A percentile compares a stretch with the other conserved stretches of the same genome.
These are phyloP conservation scores for Charanyca ferruginea DNA, from an alignment of 2,888 invertebrate genomes.

Conservation along the genomic window DNA sequence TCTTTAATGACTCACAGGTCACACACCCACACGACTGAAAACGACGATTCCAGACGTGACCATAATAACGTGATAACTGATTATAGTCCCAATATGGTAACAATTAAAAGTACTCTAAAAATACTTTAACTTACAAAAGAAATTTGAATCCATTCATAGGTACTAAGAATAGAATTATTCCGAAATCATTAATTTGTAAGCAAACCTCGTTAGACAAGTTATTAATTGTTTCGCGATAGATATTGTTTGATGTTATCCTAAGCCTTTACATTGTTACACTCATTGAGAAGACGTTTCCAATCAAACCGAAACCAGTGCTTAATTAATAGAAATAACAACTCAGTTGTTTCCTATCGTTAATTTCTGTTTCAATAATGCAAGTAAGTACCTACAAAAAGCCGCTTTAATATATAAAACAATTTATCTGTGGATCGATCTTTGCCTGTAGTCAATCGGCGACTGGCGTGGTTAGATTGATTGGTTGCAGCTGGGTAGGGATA, in stretches of 20 bases:
- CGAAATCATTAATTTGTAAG: slow-evolving; percentile 35
- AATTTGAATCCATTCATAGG: neutral
- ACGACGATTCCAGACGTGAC: neutral
- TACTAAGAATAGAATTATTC: slow-evolving; percentile 9
- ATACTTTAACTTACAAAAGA: slow-evolving; percentile 8
- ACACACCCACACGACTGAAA: no score
- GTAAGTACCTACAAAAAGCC: neutral
- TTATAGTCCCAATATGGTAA: neutral
- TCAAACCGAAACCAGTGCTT: slow-evolving; percentile 38
- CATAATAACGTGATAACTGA: neutral
- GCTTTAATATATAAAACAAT: neutral
- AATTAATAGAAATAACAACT: slow-evolving; percentile 50
- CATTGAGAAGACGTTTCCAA: slow-evolving; percentile 45
- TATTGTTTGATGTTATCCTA: slow-evolving; percentile 51
- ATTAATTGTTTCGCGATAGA: slow-evolving; percentile 39
- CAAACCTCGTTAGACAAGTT: slow-evolving; percentile 24
- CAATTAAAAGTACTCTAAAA: neutral
- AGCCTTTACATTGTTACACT: slow-evolving; percentile 39
- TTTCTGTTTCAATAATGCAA: slow-evolving; percentile 18
- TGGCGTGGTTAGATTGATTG: neutral
- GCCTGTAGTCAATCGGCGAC: neutral
- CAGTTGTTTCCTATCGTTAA: slow-evolving; percentile 26
- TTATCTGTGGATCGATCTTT: neutral
- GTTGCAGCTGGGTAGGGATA: neutral
- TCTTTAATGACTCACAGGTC: neutral